A percentile compares a stretch with the other conserved stretches of the same genome.
These are phyloP conservation scores for Pseudanteris insignis DNA, from an alignment of 2,888 invertebrate genomes.

Conservation along the genomic window DNA sequence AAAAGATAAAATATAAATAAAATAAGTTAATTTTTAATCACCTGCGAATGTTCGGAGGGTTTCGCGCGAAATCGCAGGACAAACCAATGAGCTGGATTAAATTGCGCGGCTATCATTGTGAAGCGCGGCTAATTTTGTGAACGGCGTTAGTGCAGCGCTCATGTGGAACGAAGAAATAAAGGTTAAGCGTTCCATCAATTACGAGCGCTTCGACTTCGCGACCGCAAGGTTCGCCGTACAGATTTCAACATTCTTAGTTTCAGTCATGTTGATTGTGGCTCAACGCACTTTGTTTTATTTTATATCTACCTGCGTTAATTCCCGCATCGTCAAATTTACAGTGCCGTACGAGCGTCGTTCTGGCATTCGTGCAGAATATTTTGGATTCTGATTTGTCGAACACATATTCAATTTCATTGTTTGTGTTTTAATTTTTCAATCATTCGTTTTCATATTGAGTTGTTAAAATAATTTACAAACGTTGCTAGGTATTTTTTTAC, in stretches of 20 bases:
- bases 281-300: not conserved
- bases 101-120: constrained; percentile 21
- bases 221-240: constrained; percentile 23
- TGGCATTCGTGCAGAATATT: too few species aligned
- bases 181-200: constrained; percentile 40
- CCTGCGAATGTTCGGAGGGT: too few species aligned
- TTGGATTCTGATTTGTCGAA: too few species aligned
- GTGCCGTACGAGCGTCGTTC: too few species aligned
- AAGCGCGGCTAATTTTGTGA: constrained; percentile 28
- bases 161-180: constrained; percentile 37
- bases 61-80: constrained; percentile 13
- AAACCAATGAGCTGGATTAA: constrained; percentile 31
- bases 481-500: too few species aligned
- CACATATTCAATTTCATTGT: too few species aligned
- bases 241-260: constrained; percentile 30
- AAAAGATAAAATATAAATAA: too few species aligned
- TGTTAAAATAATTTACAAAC: too few species aligned
- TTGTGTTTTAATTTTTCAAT: too few species aligned
- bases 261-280: constrained; percentile 24
- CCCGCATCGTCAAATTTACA: too few species aligned
- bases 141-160: constrained; percentile 20
- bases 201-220: constrained; percentile 16
- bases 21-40: too few species aligned
- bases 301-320: not conserved
- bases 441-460: too few species aligned